phyloP scores from a whole-genome alignment of 2,113 vertebrate genomes.

The Nanger granti region DNA sequence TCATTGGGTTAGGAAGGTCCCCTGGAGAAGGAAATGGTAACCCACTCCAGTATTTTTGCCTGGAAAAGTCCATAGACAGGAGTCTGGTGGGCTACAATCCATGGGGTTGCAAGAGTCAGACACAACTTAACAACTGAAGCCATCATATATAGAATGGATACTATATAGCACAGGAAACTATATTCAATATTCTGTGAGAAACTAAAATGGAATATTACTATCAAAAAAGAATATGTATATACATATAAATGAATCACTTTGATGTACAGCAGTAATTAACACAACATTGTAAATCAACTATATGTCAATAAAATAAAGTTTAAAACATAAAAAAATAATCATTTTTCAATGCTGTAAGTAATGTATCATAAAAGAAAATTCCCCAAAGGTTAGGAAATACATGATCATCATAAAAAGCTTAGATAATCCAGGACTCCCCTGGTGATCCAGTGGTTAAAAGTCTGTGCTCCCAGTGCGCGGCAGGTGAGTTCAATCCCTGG shows the following conservation, averaged over 20 bases:
- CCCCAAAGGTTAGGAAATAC: neutral
- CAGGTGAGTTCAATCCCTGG: accelerated
- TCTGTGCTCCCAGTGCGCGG: neutral
- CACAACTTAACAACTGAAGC: neutral
- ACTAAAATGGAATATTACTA: neutral
- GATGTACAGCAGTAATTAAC: neutral
- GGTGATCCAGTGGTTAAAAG: neutral
- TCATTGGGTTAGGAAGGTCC: neutral
- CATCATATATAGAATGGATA: neutral
- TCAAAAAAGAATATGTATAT: neutral
- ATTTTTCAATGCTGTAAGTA: neutral
- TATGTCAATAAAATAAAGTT: neutral
- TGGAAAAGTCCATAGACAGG: neutral
- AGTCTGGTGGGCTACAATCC: neutral
- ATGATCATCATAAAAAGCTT: neutral
- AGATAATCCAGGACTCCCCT: neutral
- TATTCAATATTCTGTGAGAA: neutral
- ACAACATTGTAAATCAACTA: neutral
- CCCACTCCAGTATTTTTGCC: neutral
- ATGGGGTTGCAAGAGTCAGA: neutral
- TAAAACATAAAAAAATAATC: neutral
- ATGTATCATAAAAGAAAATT: neutral
- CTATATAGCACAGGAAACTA: neutral
- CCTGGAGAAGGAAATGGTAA: neutral
- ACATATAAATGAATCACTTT: neutral